These are phyloP conservation scores for Struthio camelus DNA, from an alignment of 2,113 vertebrate species.

Conservation along the genomic window DNA sequence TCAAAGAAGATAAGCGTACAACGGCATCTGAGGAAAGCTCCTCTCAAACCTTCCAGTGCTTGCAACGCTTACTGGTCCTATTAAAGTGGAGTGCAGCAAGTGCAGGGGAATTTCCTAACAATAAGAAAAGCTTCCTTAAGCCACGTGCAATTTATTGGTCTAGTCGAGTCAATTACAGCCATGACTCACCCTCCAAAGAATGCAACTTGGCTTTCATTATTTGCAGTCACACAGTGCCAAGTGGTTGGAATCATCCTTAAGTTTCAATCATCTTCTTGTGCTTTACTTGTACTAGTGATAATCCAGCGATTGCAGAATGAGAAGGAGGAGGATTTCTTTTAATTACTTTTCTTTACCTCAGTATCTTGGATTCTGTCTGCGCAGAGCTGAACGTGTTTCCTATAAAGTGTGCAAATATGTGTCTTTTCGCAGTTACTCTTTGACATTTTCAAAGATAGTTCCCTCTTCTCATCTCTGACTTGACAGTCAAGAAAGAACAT, in stretches of 20 bases:
- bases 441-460: slow-evolving; percentile 53
- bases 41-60: background rate
- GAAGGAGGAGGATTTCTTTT: background rate
- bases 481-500: slow-evolving; percentile 22
- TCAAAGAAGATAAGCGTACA: background rate
- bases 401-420: slow-evolving; percentile 51
- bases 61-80: background rate
- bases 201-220: background rate
- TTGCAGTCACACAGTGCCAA: background rate
- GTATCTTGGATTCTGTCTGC: background rate
- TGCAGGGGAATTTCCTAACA: background rate
- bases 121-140: background rate
- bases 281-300: background rate
- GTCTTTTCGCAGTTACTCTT: slow-evolving; percentile 43
- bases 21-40: background rate
- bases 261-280: background rate
- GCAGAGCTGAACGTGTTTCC: background rate
- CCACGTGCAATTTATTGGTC: background rate
- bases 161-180: background rate
- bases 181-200: background rate
- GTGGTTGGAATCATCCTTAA: background rate
- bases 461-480: background rate
- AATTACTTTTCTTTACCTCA: background rate
- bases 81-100: background rate
- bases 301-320: background rate